A percentile compares a stretch with the other conserved stretches of the same genome.
Conservation (phyloP, 2,888 invertebrate species). For the Lamproptera curius region DNA sequence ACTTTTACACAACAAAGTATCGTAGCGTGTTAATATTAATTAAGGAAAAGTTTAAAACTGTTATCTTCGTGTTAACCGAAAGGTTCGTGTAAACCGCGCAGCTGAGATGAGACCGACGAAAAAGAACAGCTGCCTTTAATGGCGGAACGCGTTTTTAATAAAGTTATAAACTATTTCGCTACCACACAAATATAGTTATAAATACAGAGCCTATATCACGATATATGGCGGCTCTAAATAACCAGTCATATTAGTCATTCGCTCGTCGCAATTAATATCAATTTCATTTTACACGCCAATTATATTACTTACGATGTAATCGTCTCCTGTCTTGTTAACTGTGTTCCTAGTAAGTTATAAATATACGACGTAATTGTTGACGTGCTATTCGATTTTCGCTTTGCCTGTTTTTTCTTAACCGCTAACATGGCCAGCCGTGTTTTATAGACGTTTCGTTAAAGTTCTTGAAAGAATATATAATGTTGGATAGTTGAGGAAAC, state of each 20-base stretch:
- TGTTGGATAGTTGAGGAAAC: too few species aligned
- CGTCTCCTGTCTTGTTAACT: conserved; percentile 2
- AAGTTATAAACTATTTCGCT: background rate
- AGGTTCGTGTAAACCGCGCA: too few species aligned
- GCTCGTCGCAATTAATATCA: conserved; percentile 17
- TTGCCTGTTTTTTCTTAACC: conserved; percentile 3
- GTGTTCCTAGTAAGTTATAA: conserved; percentile 4
- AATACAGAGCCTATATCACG: background rate
- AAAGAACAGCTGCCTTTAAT: background rate
- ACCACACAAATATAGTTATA: background rate
- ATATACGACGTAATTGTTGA: conserved; percentile 4
- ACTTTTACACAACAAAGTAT: too few species aligned
- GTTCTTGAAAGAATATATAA: too few species aligned
- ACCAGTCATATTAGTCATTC: conserved; percentile 4
- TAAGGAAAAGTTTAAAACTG: too few species aligned
- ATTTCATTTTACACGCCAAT: conserved; percentile 18
- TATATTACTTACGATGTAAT: conserved; percentile 12
- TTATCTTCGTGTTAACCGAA: too few species aligned
- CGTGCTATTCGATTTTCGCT: background rate
- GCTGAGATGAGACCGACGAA: background rate
- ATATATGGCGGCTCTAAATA: conserved; percentile 1
- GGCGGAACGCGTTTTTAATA: too few species aligned
- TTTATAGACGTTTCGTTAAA: too few species aligned
- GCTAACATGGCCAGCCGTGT: background rate
- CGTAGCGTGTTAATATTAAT: too few species aligned